Evolutionary conservation across 2,797 vertebrate species (phyloP), one percentile per base, ranked within the genome.

Genomic region (Poeciliopsis turneri): DNA sequence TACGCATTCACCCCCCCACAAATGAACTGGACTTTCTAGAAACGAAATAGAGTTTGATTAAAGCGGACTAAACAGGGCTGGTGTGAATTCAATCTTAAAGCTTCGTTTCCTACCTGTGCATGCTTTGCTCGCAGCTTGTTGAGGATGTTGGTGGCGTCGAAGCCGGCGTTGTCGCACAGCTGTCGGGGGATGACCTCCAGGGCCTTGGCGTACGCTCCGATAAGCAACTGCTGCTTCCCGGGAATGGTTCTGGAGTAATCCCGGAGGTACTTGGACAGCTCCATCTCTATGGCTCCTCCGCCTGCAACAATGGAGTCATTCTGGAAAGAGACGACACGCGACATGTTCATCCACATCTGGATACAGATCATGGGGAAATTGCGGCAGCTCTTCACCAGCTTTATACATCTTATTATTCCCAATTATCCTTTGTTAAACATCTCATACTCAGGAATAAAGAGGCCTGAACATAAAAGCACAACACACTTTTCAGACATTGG

Each of bases 231-330:
- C 95, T 98, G 97, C 82, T 99, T 99, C 41, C 98, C 98, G 0
- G 98, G 98, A 91, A 99, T 98, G 93, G 97, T 99, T 88, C 98
- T 95, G 45, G 98, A 99, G 47, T 98, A 98, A 85, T 99, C 98
- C 73, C 98, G 93, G 72, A 99, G 95, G 93, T 97, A 99, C 76
- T 96, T 97, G 43, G 98, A 99, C 59, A 99, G 95, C 93, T 99
- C 98, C 98, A 99, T 99, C 94, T 99, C 98, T 4, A 99, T 98
- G 3, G 98, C 98, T 0, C 98, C 98, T 0, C 98, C 98, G 0
- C 98, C 98, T 0, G 98, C 98, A 8, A 99, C 98, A 0, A 99
- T 91, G 0, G 98, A 98, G 92, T 99, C 98, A 0, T 98, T 99
- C 98, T 99, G 92, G 0, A 89, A 87, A 88, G 0, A n/a, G 1